Conservation (phyloP, 1,140 invertebrate species). For the Gryllus bimaculatus region DNA sequence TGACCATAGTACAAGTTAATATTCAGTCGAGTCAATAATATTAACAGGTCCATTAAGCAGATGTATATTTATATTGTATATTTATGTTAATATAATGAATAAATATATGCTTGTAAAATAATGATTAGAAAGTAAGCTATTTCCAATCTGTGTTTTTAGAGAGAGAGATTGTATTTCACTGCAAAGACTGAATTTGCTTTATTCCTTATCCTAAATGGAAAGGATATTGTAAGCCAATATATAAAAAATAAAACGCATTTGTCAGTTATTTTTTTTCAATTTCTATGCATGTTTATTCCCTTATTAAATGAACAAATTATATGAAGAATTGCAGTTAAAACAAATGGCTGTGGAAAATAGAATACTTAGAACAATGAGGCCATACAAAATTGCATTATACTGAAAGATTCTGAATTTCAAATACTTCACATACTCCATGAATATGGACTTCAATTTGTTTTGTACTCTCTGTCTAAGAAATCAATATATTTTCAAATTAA, state of each 20-base stretch:
- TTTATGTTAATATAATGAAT: not conserved
- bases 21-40: not conserved
- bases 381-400: too few relatives aligned
- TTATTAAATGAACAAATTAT: too few relatives aligned
- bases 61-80: constrained; percentile 6
- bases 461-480: too few relatives aligned
- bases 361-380: too few relatives aligned
- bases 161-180: not conserved
- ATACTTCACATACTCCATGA: too few relatives aligned
- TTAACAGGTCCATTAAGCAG: not conserved
- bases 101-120: constrained; percentile 2
- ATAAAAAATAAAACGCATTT: not conserved
- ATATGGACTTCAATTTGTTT: too few relatives aligned
- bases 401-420: too few relatives aligned
- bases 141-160: not conserved
- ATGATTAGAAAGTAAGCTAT: not conserved
- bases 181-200: constrained; percentile 2
- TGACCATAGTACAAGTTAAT: not conserved
- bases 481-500: too few relatives aligned
- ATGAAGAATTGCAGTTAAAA: too few relatives aligned
- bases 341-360: too few relatives aligned
- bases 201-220: not conserved
- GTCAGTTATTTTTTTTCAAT: not conserved
- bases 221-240: not conserved
- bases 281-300: too few relatives aligned